Evolutionary conservation across 2,113 vertebrate genomes (phyloP), one percentile per base, ranked within the genome.

Genomic region (Brevimyrus niger): DNA sequence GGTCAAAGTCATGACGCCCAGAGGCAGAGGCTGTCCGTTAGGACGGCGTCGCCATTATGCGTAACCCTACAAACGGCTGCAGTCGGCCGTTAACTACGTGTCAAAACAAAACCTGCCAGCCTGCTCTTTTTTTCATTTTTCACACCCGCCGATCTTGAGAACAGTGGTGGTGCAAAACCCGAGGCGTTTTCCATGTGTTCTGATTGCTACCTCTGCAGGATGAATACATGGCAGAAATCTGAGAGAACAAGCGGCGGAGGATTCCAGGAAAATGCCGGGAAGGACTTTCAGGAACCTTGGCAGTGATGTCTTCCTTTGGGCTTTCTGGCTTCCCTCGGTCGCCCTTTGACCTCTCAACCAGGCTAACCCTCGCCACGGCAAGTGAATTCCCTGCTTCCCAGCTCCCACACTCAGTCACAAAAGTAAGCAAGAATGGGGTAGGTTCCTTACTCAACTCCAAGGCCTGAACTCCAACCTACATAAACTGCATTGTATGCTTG

Each of bases 41-140:
- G 23, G 23, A 84, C 9, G 44, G 82, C 23, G 17, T 47, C 8
- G 42, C 8, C 82, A n/a, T 84, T n/a, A 4, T 2, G 21, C 3
- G 1, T 4, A 47, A 46, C 21, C 6, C n/a, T 21, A 53, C 46
- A 51, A 53, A 17, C 48, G 46, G 47, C 46, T 82, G 19, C 88
- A 47, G 47, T 53, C n/a, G 5, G 73, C 47, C 21, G 88, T 31
- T 42, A 82, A 89, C 27, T 80, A 55, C 69, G 51, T 82, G 73
- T 82, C 47, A 82, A 53, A 89, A 83, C 88, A 58, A 76, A 48
- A 48, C 17, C 69, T 88, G 42, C 38, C 82, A 44, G 46, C 61
- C 87, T 76, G 42, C 87, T 88, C 87, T 21, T 88, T 50, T n/a
- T 7, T 42, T 15, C 55, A 88, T 58, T 46, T 76, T 42, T 48